These are phyloP conservation scores for Aplochiton taeniatus DNA, from an alignment of 2,797 vertebrate genomes.

Conservation along the genomic window DNA sequence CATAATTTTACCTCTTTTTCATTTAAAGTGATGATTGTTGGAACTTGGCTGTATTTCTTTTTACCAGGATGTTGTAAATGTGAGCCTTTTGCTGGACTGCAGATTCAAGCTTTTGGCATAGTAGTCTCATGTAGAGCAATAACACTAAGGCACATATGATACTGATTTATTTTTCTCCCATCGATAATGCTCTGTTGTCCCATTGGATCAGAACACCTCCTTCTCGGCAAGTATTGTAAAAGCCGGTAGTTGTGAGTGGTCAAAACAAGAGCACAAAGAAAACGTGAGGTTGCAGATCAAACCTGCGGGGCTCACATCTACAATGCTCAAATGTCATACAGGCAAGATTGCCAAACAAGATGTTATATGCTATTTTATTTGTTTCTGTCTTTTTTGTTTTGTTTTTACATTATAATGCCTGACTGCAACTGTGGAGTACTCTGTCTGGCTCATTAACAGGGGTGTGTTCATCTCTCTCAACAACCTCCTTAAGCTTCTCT, in stretches of 20 bases:
- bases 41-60: conserved; percentile 14
- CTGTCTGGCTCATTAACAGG: conserved; percentile 5
- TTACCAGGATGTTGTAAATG: conserved; percentile 19
- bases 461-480: neutral
- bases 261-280: neutral
- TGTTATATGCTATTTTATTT: conserved; percentile 1
- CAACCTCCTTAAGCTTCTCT: conserved; percentile 1
- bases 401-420: conserved; percentile 23
- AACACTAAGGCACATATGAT: conserved; percentile 40
- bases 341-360: conserved; percentile 56
- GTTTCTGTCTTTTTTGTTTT: conserved; percentile 15
- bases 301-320: conserved; percentile 32
- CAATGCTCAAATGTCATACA: neutral
- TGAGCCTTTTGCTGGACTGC: conserved; percentile 35
- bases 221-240: neutral
- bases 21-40: conserved; percentile 1
- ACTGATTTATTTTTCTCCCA: too few relatives aligned
- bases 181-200: neutral
- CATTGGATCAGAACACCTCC: neutral
- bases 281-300: neutral
- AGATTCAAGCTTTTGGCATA: conserved; percentile 1
- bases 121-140: conserved; percentile 30
- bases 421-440: conserved; percentile 35
- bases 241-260: too few relatives aligned
- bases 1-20: conserved; percentile 31